phyloP scores from a whole-genome alignment of 2,113 vertebrate genomes.

The Rhinopomastus cyanomelas region DNA sequence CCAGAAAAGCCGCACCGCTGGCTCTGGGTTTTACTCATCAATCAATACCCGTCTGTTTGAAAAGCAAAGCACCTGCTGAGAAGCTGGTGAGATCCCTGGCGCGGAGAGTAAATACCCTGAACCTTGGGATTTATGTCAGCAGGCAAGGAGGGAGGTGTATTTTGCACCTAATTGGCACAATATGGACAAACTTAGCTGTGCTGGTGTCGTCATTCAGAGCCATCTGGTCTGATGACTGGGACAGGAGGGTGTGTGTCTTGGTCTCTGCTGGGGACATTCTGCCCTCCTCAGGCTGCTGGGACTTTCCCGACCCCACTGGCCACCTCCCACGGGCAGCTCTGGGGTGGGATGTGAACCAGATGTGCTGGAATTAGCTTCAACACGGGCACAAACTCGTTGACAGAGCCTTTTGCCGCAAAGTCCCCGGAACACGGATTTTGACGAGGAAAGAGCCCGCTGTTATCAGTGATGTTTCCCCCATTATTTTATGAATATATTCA shows the following conservation, averaged over 20 bases:
- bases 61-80: constrained; percentile 3
- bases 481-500: constrained; percentile 71
- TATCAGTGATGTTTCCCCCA: constrained; percentile 67
- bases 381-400: constrained; percentile 38
- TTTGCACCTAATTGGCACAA: neutral
- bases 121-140: neutral
- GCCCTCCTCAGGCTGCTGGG: accelerated
- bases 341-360: neutral
- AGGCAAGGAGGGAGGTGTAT: neutral
- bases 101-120: neutral
- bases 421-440: constrained; percentile 56
- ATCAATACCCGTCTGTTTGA: constrained; percentile 38
- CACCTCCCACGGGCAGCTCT: neutral
- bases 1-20: neutral
- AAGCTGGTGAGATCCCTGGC: constrained; percentile 8
- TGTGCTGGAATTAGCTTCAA: constrained; percentile 28
- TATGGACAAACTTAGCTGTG: neutral
- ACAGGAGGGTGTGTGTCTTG: neutral
- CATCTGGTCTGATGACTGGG: neutral
- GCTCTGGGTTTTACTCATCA: constrained; percentile 15
- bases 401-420: constrained; percentile 35
- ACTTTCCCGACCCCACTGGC: accelerated
- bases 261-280: neutral
- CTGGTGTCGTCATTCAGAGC: neutral
- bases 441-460: constrained; percentile 60